phyloP scores from a whole-genome alignment of 2,888 invertebrate genomes.

The Sphaeridia pumilis region DNA sequence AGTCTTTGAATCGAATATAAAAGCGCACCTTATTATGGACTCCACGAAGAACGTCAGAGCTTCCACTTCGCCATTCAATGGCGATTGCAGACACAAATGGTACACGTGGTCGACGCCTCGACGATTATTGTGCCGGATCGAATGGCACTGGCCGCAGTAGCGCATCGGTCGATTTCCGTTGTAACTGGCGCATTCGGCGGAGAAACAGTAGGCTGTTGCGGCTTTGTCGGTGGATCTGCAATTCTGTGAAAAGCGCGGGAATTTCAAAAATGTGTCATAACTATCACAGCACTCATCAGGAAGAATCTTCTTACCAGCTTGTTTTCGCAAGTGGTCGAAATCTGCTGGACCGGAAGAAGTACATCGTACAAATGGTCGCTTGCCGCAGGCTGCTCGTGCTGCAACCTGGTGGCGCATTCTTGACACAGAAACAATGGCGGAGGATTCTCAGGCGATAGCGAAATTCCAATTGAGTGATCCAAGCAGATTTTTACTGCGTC shows the following conservation, averaged over 20 bases:
- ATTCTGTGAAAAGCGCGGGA: constrained; percentile 52
- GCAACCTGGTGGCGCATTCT: constrained; percentile 83
- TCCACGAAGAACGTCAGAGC: constrained; percentile 89
- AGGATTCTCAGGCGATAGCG: constrained; percentile 67
- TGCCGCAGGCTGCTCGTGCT: constrained; percentile 65
- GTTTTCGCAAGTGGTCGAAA: constrained; percentile 90
- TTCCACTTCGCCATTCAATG: constrained; percentile 81
- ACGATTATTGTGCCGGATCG: constrained; percentile 73
- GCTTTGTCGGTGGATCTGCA: constrained; percentile 83
- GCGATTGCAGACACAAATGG: constrained; percentile 71
- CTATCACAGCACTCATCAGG: no score
- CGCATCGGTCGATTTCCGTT: constrained; percentile 94
- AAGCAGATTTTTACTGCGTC: constrained; percentile 89
- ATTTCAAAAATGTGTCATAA: no score
- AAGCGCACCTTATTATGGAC: constrained; percentile 69
- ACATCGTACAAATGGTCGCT: constrained; percentile 76
- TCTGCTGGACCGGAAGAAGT: constrained; percentile 84
- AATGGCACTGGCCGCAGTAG: constrained; percentile 80
- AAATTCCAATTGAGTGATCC: constrained; percentile 81
- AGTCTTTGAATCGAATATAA: no score
- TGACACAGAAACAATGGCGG: constrained; percentile 93
- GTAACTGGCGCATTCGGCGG: constrained; percentile 85
- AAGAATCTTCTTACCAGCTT: constrained; percentile 51
- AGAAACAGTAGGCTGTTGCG: constrained; percentile 91
- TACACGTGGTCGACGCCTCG: constrained; percentile 82